Base-by-base conservation (phyloP, 2,888 invertebrate genomes). In the Lumbricus terrestris region DNA sequence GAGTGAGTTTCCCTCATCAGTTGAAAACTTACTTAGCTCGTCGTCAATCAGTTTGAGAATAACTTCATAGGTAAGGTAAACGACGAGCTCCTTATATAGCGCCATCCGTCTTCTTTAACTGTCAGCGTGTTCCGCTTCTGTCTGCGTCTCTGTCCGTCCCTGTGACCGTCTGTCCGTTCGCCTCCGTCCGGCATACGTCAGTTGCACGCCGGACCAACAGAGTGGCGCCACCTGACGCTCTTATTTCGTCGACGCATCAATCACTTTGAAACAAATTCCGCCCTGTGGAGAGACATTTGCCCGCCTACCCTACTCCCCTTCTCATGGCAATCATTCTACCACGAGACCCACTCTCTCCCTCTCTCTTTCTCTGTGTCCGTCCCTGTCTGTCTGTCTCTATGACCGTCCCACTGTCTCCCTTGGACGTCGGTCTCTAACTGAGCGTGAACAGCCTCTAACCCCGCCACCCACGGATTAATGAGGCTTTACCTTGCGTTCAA, bases 211-310 rank as follows among this genome's bases (percentile, higher is more conserved):
- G 23, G 85, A 35, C 85, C 34, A 85, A 85, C 35, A 1, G 85
- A 85, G 35, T 85, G 85, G 85, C 85, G 35, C 85, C 85, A 85
- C 8, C 85, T 85, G 85, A 34, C 35, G 85, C 3, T 23, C 35
- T 85, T 37, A 85, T 85, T 85, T 85, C 35, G 35, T 18, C 20
- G 85, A 34, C 2, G 37, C 85, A 85, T 85, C 85, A 85, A 85
- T 85, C 37, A 85, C 33, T 34, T 85, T 37, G 37, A 85, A 85
- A 85, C 85, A 85, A 85, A 85, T 85, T 85, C 34, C 85, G 34
- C 35, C 37, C 85, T 85, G 85, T 35, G 85, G 85, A 85, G 83
- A 83, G 85, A 35, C 85, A 85, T 37, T 35, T 85, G 29, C 69
- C 85, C 37, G 33, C 85, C 34, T 33, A n/a, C n/a, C 29, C 15